phyloP scores from a whole-genome alignment of 2,888 invertebrate genomes.

The Oxystoma pomonae region DNA sequence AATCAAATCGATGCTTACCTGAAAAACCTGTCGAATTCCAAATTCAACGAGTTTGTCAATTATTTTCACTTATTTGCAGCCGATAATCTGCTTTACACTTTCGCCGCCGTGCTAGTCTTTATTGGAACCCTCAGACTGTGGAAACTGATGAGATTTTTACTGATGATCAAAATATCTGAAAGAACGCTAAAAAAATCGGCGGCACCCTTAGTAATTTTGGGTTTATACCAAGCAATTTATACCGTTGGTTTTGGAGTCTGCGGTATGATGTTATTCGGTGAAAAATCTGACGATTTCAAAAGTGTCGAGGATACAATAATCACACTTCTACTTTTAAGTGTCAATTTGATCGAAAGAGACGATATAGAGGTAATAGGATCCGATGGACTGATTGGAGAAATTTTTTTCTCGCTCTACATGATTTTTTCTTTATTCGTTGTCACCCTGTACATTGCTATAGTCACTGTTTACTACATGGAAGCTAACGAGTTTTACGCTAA shows the following conservation, averaged over 20 bases:
- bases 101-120: slow-evolving; percentile 33
- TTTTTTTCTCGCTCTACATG: slow-evolving; percentile 27
- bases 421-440: slow-evolving; percentile 26
- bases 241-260: slow-evolving; percentile 21
- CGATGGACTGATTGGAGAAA: slow-evolving; percentile 19
- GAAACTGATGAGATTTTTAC: slow-evolving; percentile 33
- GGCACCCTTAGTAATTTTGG: slow-evolving; percentile 26
- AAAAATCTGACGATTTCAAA: slow-evolving; percentile 24
- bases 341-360: slow-evolving; percentile 25
- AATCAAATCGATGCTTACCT: slow-evolving; percentile 11
- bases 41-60: slow-evolving; percentile 36
- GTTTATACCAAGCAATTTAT: slow-evolving; percentile 27
- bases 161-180: slow-evolving; percentile 35
- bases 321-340: slow-evolving; percentile 26
- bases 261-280: slow-evolving; percentile 23
- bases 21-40: slow-evolving; percentile 15
- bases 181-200: slow-evolving; percentile 30
- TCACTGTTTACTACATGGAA: slow-evolving; percentile 29
- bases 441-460: slow-evolving; percentile 30
- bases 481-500: slow-evolving; percentile 31
- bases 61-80: slow-evolving; percentile 33
- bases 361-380: slow-evolving; percentile 19
- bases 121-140: slow-evolving; percentile 37
- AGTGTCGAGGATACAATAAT: slow-evolving; percentile 21
- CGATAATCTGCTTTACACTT: slow-evolving; percentile 29